Evolutionary conservation across 2,113 vertebrate genomes (phyloP).

Genomic region (Picathartes gymnocephalus): DNA sequence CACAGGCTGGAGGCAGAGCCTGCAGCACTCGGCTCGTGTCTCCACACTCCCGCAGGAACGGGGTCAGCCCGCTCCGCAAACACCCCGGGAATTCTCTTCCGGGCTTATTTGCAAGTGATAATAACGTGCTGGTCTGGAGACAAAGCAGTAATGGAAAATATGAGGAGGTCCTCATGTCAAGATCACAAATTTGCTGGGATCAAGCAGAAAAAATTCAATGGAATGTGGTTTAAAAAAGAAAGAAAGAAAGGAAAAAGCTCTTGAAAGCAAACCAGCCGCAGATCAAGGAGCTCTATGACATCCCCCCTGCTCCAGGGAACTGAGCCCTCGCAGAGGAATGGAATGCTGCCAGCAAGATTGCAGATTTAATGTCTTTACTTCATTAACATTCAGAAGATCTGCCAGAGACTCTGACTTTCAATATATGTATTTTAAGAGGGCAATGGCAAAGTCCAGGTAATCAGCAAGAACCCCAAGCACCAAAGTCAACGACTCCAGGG

Average conservation of each 20-base stretch:
- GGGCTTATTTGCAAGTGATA: slow-evolving; percentile 43
- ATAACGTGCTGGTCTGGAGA: not conserved
- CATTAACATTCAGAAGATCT: not conserved
- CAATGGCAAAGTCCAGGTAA: not conserved
- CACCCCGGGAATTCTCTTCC: not conserved
- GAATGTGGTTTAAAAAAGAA: not conserved
- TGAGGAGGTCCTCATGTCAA: not conserved
- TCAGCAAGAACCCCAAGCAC: not conserved
- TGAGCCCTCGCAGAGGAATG: not conserved
- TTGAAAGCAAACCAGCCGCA: slow-evolving; percentile 43
- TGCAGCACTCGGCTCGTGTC: not conserved
- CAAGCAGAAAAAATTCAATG: not conserved
- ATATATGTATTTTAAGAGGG: not conserved
- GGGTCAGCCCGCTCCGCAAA: not conserved
- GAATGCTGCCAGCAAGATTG: not conserved
- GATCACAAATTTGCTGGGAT: slow-evolving; percentile 42
- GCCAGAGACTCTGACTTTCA: not conserved
- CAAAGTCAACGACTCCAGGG: not conserved
- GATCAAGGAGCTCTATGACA: slow-evolving; percentile 29
- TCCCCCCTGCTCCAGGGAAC: not conserved
- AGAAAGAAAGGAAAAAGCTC: not conserved
- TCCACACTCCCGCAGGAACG: accelerated
- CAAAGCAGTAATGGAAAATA: not conserved
- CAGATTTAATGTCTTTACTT: not conserved
- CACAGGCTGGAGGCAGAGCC: not conserved